phyloP scores from a whole-genome alignment of 2,888 invertebrate genomes.

The Pecten maximus region DNA sequence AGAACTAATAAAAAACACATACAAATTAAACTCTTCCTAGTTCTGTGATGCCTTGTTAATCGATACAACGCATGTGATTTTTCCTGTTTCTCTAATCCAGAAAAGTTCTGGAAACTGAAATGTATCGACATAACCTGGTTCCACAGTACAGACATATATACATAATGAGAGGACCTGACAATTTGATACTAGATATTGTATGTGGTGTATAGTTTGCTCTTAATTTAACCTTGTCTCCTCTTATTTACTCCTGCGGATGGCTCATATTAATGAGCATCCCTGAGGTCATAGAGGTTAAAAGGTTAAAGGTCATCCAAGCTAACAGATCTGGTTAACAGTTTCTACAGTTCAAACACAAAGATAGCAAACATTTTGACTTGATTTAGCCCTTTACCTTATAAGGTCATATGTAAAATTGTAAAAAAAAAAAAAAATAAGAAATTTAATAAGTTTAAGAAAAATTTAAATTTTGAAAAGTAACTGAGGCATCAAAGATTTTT shows the following conservation, averaged over 20 bases:
- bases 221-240: neutral
- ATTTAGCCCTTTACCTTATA: neutral
- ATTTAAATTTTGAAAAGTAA: neutral
- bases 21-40: neutral
- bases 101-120: neutral
- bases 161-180: neutral
- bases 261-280: neutral
- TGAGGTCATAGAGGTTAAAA: neutral
- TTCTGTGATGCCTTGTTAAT: neutral
- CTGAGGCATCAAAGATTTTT: neutral
- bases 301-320: constrained; percentile 25
- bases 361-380: neutral
- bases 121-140: neutral
- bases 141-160: neutral
- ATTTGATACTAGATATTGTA: neutral
- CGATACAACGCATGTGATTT: neutral
- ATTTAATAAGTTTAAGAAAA: neutral
- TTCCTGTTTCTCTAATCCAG: neutral
- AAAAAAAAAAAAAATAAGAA: too few relatives aligned
- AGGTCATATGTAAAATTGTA: neutral
- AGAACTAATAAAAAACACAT: neutral
- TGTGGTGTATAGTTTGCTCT: constrained; percentile 34
- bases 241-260: neutral
- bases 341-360: constrained; percentile 1
- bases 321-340: neutral